Conservation (phyloP, 2,888 invertebrate genomes). For the Leptinotarsa rubiginosa region DNA sequence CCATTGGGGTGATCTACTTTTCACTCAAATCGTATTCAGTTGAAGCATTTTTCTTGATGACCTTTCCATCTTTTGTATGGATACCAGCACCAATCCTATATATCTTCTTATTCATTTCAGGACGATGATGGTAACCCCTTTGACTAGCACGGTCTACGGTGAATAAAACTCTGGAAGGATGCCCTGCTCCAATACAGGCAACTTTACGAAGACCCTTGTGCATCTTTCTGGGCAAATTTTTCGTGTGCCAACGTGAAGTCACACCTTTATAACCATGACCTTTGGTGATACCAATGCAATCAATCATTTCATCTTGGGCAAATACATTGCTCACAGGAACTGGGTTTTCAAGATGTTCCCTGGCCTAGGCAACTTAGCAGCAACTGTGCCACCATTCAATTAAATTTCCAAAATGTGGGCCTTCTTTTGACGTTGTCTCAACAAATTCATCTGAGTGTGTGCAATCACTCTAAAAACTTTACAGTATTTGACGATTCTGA, state of each 20-base stretch:
- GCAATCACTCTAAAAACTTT: constrained; percentile 95
- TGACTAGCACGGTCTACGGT: constrained; percentile 59
- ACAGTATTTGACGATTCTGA: constrained; percentile 98
- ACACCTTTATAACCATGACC: constrained; percentile 99
- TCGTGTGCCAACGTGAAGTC: constrained; percentile 99
- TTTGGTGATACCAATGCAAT: constrained; percentile 98
- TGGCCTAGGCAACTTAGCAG: constrained; percentile 97
- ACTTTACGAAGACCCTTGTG: constrained; percentile 99
- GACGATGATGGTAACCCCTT: constrained; percentile 95
- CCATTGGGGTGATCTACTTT: constrained; percentile 99
- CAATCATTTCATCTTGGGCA: constrained; percentile 98
- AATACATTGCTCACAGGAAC: constrained; percentile 93
- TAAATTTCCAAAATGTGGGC: constrained; percentile 99
- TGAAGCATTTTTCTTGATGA: constrained; percentile 95
- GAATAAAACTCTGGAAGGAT: too few relatives aligned
- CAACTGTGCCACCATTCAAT: constrained; percentile 95
- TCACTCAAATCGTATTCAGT: constrained; percentile 97
- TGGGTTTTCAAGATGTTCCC: constrained; percentile 95
- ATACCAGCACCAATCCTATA: constrained; percentile 81
- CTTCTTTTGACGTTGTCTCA: constrained; percentile 99
- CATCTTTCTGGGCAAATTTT: constrained; percentile 99
- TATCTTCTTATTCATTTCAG: too few relatives aligned
- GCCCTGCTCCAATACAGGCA: constrained; percentile 83
- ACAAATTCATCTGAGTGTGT: constrained; percentile 98
- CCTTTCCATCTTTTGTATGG: constrained; percentile 86